Evolutionary conservation across 1,140 invertebrate species (phyloP), one percentile per base, ranked within the genome.

Genomic region (Cepaea nemoralis): DNA sequence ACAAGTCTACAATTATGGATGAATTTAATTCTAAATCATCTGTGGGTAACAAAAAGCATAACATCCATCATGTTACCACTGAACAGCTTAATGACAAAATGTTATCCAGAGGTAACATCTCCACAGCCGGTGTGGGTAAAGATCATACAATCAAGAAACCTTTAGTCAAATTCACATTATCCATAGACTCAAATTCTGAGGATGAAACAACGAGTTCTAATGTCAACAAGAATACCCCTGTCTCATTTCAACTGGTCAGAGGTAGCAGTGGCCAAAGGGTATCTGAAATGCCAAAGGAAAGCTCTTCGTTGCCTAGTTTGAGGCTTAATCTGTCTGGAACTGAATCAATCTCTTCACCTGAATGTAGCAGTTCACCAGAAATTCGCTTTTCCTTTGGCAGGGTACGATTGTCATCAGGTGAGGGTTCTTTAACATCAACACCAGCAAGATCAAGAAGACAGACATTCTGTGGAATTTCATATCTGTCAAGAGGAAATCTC

Each of bases 351-450:
- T 70, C 77, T 45, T 80, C 77, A 8, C 77, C 77, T 45, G 77
- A 80, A 35, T 45, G 66, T 66, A 55, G 66, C 1, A 80, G 42
- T 27, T 80, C 77, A 16, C 77, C 77, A 42, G 77, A 80, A 71
- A 71, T 70, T 55, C 77, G 66, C 16, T 71, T 22, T n/a, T 50
- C 77, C 16, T 19, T 24, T 5, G 67, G 48, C 3, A 67, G 48
- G 33, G 10, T 78, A 1, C 73, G 78, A 50, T 80, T 5, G 31
- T n/a, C n/a, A 73, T 69, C 16, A 6, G 45, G 79, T 37, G 83
- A 83, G 35, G n/a, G 42, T n/a, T 73, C 73, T 24, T 31, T 80
- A 24, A 79, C 83, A 22, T 83, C 83, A 67, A 83, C 83, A 22
- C 83, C 83, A 59, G 50, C 70, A 19, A 63, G 59, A 27, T 45